phyloP scores from a whole-genome alignment of 2,888 invertebrate species.

The Leucoma salicis region DNA sequence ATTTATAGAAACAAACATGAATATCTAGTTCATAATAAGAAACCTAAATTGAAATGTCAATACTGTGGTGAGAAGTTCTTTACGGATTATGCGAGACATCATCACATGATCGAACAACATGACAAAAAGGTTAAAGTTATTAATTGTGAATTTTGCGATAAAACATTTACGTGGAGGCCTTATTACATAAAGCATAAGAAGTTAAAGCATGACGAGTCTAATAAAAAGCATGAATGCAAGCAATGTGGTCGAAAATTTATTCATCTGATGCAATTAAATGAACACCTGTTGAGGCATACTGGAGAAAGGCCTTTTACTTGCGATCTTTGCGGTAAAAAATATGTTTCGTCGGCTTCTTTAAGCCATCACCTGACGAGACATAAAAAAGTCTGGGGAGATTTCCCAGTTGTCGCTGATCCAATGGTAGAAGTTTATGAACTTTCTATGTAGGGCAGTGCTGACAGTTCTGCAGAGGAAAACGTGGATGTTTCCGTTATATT shows the following conservation, averaged over 20 bases:
- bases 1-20: constrained; percentile 51
- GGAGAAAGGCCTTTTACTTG: constrained; percentile 12
- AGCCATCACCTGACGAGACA: constrained; percentile 36
- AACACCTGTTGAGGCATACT: constrained; percentile 1
- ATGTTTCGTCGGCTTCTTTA: constrained; percentile 30
- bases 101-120: constrained; percentile 46
- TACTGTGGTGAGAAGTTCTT: constrained; percentile 49
- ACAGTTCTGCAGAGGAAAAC: no score
- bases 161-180: constrained; percentile 61
- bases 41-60: constrained; percentile 39
- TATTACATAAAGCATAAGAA: constrained; percentile 64
- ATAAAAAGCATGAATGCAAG: not conserved
- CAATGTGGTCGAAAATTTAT: not conserved
- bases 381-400: not conserved
- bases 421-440: no score
- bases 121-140: constrained; percentile 40
- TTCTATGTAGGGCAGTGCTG: no score
- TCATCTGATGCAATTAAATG: not conserved
- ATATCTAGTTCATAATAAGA: constrained; percentile 3
- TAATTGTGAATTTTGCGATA: constrained; percentile 62
- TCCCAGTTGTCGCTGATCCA: no score
- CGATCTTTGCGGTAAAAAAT: constrained; percentile 21
- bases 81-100: constrained; percentile 36
- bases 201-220: constrained; percentile 43
- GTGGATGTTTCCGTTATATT: no score